Conservation (phyloP, 2,113 vertebrate genomes). For the Nicator chloris region DNA sequence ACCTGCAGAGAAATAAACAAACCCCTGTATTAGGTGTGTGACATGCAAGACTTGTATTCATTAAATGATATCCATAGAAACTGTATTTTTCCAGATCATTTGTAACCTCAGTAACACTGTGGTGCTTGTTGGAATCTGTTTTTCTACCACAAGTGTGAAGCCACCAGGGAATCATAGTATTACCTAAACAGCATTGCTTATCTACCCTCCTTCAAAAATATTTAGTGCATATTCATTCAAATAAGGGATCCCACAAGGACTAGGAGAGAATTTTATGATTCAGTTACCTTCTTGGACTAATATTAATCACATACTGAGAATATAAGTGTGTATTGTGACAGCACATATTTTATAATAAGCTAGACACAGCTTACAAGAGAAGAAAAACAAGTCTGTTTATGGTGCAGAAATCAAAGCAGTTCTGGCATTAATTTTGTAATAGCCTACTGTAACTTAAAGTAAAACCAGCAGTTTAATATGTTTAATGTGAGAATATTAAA, state of each 20-base stretch:
- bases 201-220: constrained; percentile 14
- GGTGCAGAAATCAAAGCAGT: not conserved
- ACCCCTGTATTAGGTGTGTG: not conserved
- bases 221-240: not conserved
- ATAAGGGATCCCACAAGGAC: not conserved
- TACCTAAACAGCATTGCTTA: constrained; percentile 37
- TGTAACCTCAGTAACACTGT: constrained; percentile 30
- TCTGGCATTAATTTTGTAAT: not conserved
- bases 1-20: not conserved
- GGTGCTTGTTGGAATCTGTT: constrained; percentile 50
- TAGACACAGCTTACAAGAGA: not conserved
- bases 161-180: constrained; percentile 33
- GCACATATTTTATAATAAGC: not conserved
- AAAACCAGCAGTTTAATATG: not conserved
- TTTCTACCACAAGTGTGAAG: constrained; percentile 53
- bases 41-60: not conserved
- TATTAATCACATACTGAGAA: constrained; percentile 23
- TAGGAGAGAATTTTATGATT: not conserved
- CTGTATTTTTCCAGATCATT: constrained; percentile 54
- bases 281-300: not conserved
- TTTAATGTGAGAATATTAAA: not conserved
- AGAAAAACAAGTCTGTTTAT: constrained; percentile 3
- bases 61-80: constrained; percentile 54
- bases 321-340: not conserved
- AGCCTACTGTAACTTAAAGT: not conserved